Percentiles rank a stretch among this genome's conserved stretches.
Evolutionary conservation across 2,113 vertebrate genomes (phyloP).

Genomic region (Aythya baeri): DNA sequence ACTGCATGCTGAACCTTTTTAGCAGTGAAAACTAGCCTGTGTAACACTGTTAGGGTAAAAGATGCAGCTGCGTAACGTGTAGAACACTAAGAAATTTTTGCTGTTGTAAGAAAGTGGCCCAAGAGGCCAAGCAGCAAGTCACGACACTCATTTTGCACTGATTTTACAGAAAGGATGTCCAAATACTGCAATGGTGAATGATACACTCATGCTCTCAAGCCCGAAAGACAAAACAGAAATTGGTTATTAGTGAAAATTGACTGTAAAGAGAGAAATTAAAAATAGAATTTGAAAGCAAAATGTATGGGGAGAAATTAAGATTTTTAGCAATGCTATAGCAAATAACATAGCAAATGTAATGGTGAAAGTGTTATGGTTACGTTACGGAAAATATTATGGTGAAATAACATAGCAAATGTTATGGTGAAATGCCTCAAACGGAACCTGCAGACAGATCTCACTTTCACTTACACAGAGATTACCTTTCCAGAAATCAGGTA

Average conservation of each 20-base stretch:
- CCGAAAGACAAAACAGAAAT: not conserved
- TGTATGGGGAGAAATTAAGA: not conserved
- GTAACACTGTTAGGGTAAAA: not conserved
- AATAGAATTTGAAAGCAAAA: not conserved
- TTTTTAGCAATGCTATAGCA: not conserved
- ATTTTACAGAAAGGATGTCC: not conserved
- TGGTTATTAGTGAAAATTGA: not conserved
- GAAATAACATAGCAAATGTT: not conserved
- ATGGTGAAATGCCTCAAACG: not conserved
- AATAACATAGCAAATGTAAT: not conserved
- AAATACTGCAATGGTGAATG: not conserved
- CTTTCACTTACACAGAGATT: not conserved
- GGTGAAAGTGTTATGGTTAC: no score
- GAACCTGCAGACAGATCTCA: not conserved
- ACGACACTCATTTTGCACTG: not conserved
- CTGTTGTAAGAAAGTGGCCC: not conserved
- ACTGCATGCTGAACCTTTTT: not conserved
- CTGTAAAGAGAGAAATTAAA: not conserved
- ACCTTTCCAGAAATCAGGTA: not conserved
- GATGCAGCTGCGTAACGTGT: not conserved
- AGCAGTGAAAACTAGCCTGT: not conserved
- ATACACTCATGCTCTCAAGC: not conserved
- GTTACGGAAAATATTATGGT: not conserved
- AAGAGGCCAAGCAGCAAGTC: not conserved
- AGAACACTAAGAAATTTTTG: not conserved